phyloP scores from a whole-genome alignment of 1,140 invertebrate species.

The Hypsibius dujardini region DNA sequence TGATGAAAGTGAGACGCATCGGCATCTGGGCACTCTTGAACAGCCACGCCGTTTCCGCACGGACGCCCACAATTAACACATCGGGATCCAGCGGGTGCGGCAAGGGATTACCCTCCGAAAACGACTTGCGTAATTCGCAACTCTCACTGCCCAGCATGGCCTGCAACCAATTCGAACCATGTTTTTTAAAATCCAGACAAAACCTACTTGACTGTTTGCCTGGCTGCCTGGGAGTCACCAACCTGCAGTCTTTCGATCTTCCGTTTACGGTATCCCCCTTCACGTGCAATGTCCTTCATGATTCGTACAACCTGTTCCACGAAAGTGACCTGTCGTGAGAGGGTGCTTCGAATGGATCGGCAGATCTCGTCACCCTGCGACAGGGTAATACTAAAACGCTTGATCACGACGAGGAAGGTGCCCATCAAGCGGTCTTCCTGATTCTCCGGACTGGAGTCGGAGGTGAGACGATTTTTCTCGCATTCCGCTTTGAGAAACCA shows the following conservation, averaged over 20 bases:
- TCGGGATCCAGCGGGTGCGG: constrained; percentile 84
- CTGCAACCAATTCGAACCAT: background rate
- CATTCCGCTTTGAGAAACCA: constrained; percentile 90
- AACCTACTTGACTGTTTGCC: background rate
- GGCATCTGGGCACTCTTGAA: constrained; percentile 97
- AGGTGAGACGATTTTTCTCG: constrained; percentile 45
- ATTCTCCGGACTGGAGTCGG: constrained; percentile 36
- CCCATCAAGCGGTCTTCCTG: constrained; percentile 53
- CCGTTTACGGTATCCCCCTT: constrained; percentile 73
- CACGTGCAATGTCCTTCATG: constrained; percentile 73
- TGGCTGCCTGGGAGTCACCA: background rate
- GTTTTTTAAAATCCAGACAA: background rate
- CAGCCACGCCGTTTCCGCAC: constrained; percentile 61
- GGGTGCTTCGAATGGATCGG: constrained; percentile 38
- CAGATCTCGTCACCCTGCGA: constrained; percentile 26
- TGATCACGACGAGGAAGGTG: constrained; percentile 77
- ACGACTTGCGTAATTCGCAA: background rate
- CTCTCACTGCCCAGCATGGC: background rate
- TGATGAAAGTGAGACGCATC: constrained; percentile 77
- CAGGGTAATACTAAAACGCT: constrained; percentile 50
- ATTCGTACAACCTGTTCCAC: constrained; percentile 72
- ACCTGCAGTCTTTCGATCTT: constrained; percentile 59
- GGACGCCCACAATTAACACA: constrained; percentile 69
- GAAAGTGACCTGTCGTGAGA: constrained; percentile 67
- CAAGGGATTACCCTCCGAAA: constrained; percentile 52